Conservation (phyloP, 2,888 invertebrate species). For the Ochropleura leucogaster region DNA sequence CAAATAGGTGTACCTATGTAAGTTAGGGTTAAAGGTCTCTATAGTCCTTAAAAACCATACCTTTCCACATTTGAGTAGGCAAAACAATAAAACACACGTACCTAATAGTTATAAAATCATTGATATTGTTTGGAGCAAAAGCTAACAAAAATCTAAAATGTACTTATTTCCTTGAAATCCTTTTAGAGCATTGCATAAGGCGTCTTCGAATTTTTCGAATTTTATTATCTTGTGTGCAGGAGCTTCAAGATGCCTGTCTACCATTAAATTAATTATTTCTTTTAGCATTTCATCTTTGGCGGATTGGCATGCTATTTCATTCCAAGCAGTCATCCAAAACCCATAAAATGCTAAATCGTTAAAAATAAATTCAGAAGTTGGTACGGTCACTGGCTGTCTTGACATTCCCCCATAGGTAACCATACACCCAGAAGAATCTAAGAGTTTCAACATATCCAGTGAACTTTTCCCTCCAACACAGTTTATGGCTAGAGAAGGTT, state of each 20-base stretch:
- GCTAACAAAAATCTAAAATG: conserved; percentile 91
- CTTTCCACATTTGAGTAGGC: neutral
- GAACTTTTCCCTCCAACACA: conserved; percentile 98
- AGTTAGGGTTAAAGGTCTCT: no score
- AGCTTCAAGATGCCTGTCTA: conserved; percentile 92
- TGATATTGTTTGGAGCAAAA: conserved; percentile 12
- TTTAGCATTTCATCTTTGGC: conserved; percentile 94
- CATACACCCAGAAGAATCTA: conserved; percentile 94
- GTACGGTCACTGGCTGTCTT: conserved; percentile 96
- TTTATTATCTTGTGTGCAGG: conserved; percentile 94
- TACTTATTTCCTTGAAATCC: conserved; percentile 95
- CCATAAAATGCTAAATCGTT: conserved; percentile 96
- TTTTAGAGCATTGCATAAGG: conserved; percentile 92
- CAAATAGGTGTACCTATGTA: no score
- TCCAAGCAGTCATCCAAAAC: conserved; percentile 99
- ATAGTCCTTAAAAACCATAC: no score
- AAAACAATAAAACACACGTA: neutral
- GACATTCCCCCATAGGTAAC: conserved; percentile 99
- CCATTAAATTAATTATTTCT: conserved; percentile 93
- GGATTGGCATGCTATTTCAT: conserved; percentile 91
- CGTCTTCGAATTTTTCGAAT: conserved; percentile 94
- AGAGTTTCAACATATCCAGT: conserved; percentile 95
- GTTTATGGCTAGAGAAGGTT: conserved; percentile 97
- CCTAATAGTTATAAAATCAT: neutral
- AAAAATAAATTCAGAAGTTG: conserved; percentile 95